Evolutionary conservation across 2,113 vertebrate genomes (phyloP).

Genomic region (Pseudopodoces humilis): DNA sequence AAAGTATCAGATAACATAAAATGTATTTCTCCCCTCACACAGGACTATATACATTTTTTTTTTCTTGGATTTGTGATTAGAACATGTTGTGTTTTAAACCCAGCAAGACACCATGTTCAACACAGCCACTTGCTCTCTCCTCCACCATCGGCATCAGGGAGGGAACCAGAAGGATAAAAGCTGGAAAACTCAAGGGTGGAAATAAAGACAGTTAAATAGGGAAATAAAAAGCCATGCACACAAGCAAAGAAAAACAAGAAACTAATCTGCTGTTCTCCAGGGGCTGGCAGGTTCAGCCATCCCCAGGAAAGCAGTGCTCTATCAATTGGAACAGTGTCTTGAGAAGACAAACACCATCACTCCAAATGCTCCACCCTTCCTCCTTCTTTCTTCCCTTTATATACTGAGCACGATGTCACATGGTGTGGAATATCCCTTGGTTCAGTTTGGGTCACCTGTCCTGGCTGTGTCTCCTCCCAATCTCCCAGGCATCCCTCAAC

Average conservation of each 20-base stretch:
- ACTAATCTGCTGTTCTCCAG: background rate
- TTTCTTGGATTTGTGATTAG: background rate
- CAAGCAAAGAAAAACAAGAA: background rate
- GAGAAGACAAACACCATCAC: rapidly evolving
- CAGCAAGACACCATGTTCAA: background rate
- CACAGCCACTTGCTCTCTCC: background rate
- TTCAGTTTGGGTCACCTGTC: background rate
- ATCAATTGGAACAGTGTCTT: background rate
- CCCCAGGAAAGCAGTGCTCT: background rate
- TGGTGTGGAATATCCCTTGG: background rate
- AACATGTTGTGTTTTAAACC: background rate
- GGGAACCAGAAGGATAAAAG: background rate
- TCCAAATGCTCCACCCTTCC: background rate
- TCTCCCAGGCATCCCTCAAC: rapidly evolving
- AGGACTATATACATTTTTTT: background rate
- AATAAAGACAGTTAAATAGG: background rate
- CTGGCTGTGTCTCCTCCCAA: background rate
- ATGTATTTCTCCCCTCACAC: background rate
- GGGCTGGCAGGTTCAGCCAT: background rate
- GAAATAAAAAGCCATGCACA: background rate
- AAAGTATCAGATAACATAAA: background rate
- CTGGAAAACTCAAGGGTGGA: background rate
- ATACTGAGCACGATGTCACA: background rate
- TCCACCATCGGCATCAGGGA: background rate
- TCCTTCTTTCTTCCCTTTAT: background rate